These are phyloP conservation scores for Zygothrica quintamaculata DNA, from an alignment of 2,888 invertebrate species.

Conservation along the genomic window DNA sequence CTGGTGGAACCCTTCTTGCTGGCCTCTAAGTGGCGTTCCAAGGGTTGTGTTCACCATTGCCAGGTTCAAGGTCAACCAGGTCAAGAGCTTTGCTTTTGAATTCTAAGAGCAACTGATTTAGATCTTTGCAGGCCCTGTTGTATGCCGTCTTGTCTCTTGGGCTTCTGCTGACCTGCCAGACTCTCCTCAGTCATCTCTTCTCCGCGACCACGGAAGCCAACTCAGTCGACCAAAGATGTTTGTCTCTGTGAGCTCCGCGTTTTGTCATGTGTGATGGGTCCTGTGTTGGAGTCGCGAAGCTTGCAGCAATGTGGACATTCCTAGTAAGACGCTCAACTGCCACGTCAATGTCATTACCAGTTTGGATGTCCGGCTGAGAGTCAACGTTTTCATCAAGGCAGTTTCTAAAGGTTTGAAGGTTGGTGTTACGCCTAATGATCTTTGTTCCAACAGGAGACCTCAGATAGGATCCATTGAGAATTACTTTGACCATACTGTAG, in stretches of 20 bases:
- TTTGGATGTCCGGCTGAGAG: slow-evolving; percentile 1
- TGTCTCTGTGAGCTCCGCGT: slow-evolving; percentile 7
- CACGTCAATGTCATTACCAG: slow-evolving; percentile 3
- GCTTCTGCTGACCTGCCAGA: slow-evolving; percentile 11
- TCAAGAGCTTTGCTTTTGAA: slow-evolving; percentile 11
- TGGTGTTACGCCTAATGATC: slow-evolving; percentile 3
- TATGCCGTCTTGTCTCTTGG: slow-evolving; percentile 2
- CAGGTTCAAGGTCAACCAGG: slow-evolving; percentile 6
- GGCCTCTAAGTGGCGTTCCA: slow-evolving; percentile 15
- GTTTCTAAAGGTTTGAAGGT: neutral
- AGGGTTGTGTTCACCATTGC: slow-evolving; percentile 7
- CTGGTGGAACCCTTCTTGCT: slow-evolving; percentile 1
- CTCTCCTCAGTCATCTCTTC: slow-evolving; percentile 9
- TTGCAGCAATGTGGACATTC: slow-evolving; percentile 2
- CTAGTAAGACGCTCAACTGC: slow-evolving; percentile 6
- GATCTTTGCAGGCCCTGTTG: slow-evolving; percentile 6
- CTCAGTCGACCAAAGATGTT: slow-evolving; percentile 12
- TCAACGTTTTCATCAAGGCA: slow-evolving; percentile 4
- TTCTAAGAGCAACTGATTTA: slow-evolving; percentile 3
- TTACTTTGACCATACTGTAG: slow-evolving; percentile 9
- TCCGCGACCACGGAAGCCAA: neutral
- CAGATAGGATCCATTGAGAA: too few relatives aligned
- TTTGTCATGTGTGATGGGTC: neutral
- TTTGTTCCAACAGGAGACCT: neutral
- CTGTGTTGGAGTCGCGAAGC: neutral